Evolutionary conservation across 2,888 invertebrate species (phyloP).

Genomic region (Griposia aprilina): DNA sequence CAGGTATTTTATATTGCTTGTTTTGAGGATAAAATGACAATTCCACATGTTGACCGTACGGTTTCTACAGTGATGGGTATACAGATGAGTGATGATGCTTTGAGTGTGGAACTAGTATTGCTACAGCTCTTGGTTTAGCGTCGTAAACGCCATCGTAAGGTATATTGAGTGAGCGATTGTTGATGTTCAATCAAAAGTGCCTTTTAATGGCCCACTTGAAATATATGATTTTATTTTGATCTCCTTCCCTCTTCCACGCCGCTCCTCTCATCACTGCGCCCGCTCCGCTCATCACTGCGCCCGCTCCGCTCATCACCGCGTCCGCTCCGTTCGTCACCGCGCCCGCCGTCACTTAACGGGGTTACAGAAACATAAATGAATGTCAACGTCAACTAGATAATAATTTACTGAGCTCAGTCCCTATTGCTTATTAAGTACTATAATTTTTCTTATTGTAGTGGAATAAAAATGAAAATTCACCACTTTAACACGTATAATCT

Average conservation of each 20-base stretch:
- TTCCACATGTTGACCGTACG: too few species aligned
- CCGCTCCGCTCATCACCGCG: not conserved
- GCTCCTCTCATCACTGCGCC: not conserved
- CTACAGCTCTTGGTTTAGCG: not conserved
- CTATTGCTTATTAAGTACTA: not conserved
- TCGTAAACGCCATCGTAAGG: not conserved
- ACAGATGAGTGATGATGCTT: too few species aligned
- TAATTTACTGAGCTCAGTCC: slow-evolving; percentile 5
- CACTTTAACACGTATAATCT: too few species aligned
- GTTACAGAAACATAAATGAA: slow-evolving; percentile 32
- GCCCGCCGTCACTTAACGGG: not conserved
- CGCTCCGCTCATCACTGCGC: not conserved
- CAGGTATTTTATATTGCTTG: too few species aligned
- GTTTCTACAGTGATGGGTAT: too few species aligned
- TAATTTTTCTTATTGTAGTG: too few species aligned
- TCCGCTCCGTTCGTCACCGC: not conserved
- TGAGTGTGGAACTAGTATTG: not conserved
- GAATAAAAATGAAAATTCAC: too few species aligned
- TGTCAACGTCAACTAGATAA: slow-evolving; percentile 27
- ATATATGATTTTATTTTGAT: not conserved
- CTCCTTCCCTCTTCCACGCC: not conserved
- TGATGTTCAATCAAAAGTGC: not conserved
- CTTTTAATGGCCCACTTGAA: not conserved
- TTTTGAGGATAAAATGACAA: too few species aligned
- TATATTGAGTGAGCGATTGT: not conserved